These are phyloP conservation scores for Aspidoscelis tigris DNA, from an alignment of 2,113 vertebrate species.

Conservation along the genomic window DNA sequence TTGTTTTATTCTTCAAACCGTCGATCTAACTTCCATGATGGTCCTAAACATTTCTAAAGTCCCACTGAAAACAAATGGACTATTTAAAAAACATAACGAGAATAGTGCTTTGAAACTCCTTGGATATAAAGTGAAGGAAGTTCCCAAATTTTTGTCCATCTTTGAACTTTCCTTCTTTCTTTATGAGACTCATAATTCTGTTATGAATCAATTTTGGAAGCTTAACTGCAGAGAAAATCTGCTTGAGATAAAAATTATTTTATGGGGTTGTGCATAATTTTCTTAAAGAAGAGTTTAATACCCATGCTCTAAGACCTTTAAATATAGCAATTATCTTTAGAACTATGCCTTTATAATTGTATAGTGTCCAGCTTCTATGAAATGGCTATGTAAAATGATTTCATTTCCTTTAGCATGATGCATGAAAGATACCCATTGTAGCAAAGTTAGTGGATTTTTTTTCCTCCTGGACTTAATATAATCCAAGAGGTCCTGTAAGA, in stretches of 20 bases:
- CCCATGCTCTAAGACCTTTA: not conserved
- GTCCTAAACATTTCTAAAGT: slow-evolving; percentile 7
- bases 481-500: not conserved
- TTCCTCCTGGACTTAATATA: not conserved
- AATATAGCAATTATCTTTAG: too few relatives aligned
- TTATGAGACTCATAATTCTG: too few relatives aligned
- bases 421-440: not conserved
- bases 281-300: not conserved
- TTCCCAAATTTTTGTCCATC: not conserved
- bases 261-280: not conserved
- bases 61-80: not conserved
- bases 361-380: not conserved
- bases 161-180: not conserved
- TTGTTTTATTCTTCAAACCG: not conserved
- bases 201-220: too few relatives aligned
- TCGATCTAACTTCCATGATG: not conserved
- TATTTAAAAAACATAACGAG: not conserved
- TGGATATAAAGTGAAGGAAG: not conserved
- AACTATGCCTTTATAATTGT: not conserved
- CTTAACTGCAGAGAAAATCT: not conserved
- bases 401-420: not conserved
- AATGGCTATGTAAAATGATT: not conserved
- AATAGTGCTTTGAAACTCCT: not conserved
- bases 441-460: not conserved
- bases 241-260: not conserved